Conservation (phyloP, 1,140 invertebrate species). For the Drosophila cardini region DNA sequence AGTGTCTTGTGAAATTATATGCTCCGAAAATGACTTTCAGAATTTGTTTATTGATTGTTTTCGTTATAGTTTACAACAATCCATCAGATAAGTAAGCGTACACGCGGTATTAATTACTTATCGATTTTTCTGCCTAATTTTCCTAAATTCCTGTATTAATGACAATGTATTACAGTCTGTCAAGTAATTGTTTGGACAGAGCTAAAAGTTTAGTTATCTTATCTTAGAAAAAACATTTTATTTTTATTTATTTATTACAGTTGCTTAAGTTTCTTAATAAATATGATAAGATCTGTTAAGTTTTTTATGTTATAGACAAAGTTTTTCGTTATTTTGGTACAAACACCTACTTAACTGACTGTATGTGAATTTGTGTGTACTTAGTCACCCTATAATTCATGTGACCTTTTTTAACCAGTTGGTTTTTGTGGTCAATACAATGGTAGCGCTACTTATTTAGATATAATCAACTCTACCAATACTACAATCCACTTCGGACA, state of each 20-base stretch:
- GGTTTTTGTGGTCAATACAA: background rate
- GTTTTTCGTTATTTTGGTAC: no score
- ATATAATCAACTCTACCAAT: background rate
- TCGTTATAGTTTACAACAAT: background rate
- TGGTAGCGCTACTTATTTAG: background rate
- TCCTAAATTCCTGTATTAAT: background rate
- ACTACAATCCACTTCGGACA: background rate
- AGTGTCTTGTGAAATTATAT: slow-evolving; percentile 14
- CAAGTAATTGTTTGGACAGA: no score
- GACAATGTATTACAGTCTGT: no score
- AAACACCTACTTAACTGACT: background rate
- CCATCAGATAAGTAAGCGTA: background rate
- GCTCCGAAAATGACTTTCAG: slow-evolving; percentile 2
- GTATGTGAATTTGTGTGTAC: background rate
- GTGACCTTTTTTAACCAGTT: background rate
- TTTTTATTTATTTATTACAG: no score
- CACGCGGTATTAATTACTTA: background rate
- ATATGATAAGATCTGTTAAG: no score
- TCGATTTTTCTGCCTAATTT: background rate
- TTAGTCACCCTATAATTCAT: background rate
- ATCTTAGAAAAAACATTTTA: no score
- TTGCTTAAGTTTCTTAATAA: no score
- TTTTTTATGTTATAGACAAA: no score
- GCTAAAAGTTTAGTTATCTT: no score
- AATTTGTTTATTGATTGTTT: slow-evolving; percentile 6